Base-by-base conservation (phyloP, 2,888 invertebrate genomes). In the Eustalomyia histrio region DNA sequence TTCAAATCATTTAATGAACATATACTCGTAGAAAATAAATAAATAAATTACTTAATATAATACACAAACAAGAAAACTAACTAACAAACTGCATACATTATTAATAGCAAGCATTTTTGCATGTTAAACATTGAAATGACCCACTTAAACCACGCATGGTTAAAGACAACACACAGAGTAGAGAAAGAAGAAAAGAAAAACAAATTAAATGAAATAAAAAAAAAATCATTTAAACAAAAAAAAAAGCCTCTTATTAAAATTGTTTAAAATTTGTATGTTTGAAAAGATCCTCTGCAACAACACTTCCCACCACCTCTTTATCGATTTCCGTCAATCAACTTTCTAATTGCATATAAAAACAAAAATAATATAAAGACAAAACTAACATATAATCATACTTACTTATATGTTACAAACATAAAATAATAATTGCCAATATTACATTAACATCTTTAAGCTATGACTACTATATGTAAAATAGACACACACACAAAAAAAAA, bases 341-440 rank as follows among this genome's bases (percentile, higher is more conserved):
- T 88, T 88, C 88, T 88, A 88, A 88, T 88, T 87, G 87, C 86
- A 83, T 82, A 83, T 85, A 87, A 87, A 88, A 67, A 79, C 9
- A 61, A n/a, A 43, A 39, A 14, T n/a, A n/a, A 53, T 17, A 67
- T n/a, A 39, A 47, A 52, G 33, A 18, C 65, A 65, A 14, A 17
- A 16, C 50, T 17, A 67, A 29, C 50, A 24, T 52, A 39, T 33
- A 67, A 24, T n/a, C 29, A n/a, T 55, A 67, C 47, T 72, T 14
- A 24, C 67, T 14, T 14, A 29, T 33, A 47, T 21, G 29, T 57
- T 14, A 24, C 17, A 74, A 61, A 69, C 76, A 65, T 72, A 53
- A 18, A 52, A 63, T 61, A 71, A 76, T 78, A 74, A 81, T 81
- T 81, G 81, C 57, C 63, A 29, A 47, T 75, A 67, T 58, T 43